Evolutionary conservation across 1,140 invertebrate species (phyloP).

Genomic region (Ceratosolen solmsi): DNA sequence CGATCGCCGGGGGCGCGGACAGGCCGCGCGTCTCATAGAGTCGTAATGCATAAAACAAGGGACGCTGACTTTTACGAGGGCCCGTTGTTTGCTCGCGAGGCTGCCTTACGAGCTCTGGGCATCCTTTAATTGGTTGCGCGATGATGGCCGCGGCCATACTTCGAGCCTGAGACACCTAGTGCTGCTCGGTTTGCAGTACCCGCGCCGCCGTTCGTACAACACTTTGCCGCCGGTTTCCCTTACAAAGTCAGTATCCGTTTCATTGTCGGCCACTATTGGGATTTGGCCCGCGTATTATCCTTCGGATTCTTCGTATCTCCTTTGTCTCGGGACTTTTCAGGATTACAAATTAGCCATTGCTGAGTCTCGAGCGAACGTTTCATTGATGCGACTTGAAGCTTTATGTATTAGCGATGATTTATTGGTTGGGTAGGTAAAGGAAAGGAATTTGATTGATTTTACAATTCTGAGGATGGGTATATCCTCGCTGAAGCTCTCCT

Average conservation of each 20-base stretch:
- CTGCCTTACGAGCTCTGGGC: slow-evolving; percentile 33
- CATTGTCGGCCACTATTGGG: background rate
- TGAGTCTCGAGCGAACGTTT: no score
- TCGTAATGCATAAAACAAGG: slow-evolving; percentile 54
- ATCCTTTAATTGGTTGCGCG: slow-evolving; percentile 50
- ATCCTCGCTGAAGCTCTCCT: no score
- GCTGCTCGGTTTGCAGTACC: background rate
- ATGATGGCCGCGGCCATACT: slow-evolving; percentile 17
- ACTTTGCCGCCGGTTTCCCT: background rate
- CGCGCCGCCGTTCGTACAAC: background rate
- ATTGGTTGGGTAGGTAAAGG: no score
- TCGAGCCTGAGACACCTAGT: background rate
- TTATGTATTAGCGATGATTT: no score
- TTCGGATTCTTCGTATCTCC: no score
- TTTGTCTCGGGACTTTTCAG: no score
- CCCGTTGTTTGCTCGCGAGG: slow-evolving; percentile 47
- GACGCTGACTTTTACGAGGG: slow-evolving; percentile 49
- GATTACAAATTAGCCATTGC: no score
- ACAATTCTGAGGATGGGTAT: no score
- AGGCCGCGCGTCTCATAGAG: slow-evolving; percentile 40
- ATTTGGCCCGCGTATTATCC: no score
- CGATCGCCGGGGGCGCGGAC: slow-evolving; percentile 21
- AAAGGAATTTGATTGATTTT: no score
- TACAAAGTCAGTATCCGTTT: background rate
- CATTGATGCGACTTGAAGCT: no score